Base-by-base conservation (phyloP, 2,113 vertebrate species). In the Gallinago paraguaiae region DNA sequence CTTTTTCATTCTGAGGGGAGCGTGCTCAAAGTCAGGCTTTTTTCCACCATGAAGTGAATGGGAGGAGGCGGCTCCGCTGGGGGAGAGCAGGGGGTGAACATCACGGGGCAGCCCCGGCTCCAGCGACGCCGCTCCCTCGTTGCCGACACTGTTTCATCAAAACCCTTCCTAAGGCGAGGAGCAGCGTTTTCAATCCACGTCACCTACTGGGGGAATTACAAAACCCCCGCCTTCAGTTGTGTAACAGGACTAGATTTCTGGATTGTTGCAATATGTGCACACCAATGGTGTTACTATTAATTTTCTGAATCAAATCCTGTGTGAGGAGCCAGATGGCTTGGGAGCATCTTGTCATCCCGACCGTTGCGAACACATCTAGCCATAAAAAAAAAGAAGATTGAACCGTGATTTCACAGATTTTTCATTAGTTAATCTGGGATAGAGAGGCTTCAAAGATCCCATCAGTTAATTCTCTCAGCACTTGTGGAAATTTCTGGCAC, bases 391-490 rank as follows among this genome's bases (percentile, higher is more conserved):
- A 57, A 57, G 96, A 97, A 97, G 95, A 97, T 93, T 96, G 94
- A 95, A 94, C 96, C 96, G 92, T 97, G 95, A 97, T 97, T 97
- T 98, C 96, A 97, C 97, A 96, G 97, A 97, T 98, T 98, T 97
- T 96, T 97, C 96, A 97, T 98, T 98, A 97, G 97, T 98, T 98
- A 97, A 98, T 98, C 97, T 96, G 96, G 97, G 88, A 97, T 97
- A 95, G 91, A 97, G 97, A 97, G 94, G 94, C 97, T 98, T 98
- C 97, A 97, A 97, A 97, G 97, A 98, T 97, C 95, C 94, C 97
- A 98, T 98, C 97, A 95, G 96, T 97, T 98, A 97, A 97, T 97
- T 98, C 96, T 88, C 91, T 96, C 84, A 90, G 96, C 93, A 97
- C 95, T 97, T 97, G 95, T 93, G 96, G 96, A 97, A 95, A 97